Base-by-base conservation (phyloP, 2,797 vertebrate species). In the Rhinophrynus dorsalis region DNA sequence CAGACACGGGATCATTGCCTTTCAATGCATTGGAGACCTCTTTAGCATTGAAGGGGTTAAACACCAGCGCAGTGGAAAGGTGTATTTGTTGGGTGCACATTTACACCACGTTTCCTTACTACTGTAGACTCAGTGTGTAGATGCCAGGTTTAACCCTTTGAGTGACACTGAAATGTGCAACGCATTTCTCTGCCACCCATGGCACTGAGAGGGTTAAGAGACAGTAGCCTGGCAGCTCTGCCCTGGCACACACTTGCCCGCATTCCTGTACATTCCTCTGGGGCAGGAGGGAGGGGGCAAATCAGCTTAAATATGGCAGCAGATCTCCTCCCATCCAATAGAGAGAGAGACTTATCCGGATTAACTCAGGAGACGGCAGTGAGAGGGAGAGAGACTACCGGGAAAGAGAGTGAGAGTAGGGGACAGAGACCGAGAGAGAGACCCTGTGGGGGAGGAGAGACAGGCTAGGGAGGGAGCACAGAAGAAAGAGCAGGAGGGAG, bases 261-360 rank as follows among this genome's bases (percentile, higher is more conserved):
- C 70, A 66, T 67, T 62, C 63, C 63, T 38, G 50, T 45, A 59
- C 56, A 67, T 20, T n/a, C 13, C 18, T 52, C 23, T 23, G 29
- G 63, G 38, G 48, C 24, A 35, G 58, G 61, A 58, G 54, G 61
- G 51, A 38, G 35, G 23, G 56, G 29, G 6, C 27, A 59, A 54
- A 54, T 54, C 63, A 66, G 64, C 56, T 67, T 67, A 67, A 67
- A 61, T 48, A 57, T 61, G 63, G 63, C 48, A 63, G 60, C 45
- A 71, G 57, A 71, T 71, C 59, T 50, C 60, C 68, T 71, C 68
- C 67, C 74, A 74, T 79, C 82, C 73, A 68, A 79, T 75, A 72
- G 72, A 76, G 77, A 68, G 42, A 64, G 75, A 71, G 75, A 70
- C 59, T 70, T 75, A 83, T 84, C 80, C 81, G 82, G 84, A 85